Percentiles rank a stretch among this genome's conserved stretches.
These are phyloP conservation scores for Dunckerocampus dactyliophorus DNA, from an alignment of 2,113 vertebrate genomes.

Conservation along the genomic window DNA sequence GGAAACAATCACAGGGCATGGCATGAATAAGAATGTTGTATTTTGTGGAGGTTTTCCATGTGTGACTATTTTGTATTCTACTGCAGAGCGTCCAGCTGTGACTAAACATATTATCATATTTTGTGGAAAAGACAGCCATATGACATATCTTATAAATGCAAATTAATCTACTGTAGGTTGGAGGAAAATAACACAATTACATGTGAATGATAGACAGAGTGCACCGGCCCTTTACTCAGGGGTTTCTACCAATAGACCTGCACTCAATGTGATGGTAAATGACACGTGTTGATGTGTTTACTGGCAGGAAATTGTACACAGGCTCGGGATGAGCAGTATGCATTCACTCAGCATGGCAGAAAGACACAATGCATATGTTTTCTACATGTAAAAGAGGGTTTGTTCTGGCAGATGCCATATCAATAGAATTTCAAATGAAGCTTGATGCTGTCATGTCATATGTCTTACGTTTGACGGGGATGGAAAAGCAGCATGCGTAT, in stretches of 20 bases:
- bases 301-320: slow-evolving; percentile 27
- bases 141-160: slow-evolving; percentile 37
- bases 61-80: slow-evolving; percentile 33
- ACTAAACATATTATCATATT: slow-evolving; percentile 15
- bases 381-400: slow-evolving; percentile 8
- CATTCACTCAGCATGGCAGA: slow-evolving; percentile 17
- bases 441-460: neutral
- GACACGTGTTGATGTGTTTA: slow-evolving; percentile 28
- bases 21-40: slow-evolving; percentile 45
- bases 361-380: slow-evolving; percentile 13
- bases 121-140: slow-evolving; percentile 15
- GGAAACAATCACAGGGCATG: slow-evolving; percentile 59
- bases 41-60: slow-evolving; percentile 36
- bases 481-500: too few species aligned
- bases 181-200: slow-evolving; percentile 40
- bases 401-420: slow-evolving; percentile 15
- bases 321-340: slow-evolving; percentile 22
- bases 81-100: slow-evolving; percentile 3
- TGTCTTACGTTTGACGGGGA: neutral
- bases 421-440: slow-evolving; percentile 7
- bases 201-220: slow-evolving; percentile 24
- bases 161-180: slow-evolving; percentile 3
- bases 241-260: slow-evolving; percentile 28
- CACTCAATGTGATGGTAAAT: slow-evolving; percentile 26
- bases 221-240: slow-evolving; percentile 28